Evolutionary conservation across 2,797 vertebrate genomes (phyloP).

Genomic region (Platyrinchus mystaceus): DNA sequence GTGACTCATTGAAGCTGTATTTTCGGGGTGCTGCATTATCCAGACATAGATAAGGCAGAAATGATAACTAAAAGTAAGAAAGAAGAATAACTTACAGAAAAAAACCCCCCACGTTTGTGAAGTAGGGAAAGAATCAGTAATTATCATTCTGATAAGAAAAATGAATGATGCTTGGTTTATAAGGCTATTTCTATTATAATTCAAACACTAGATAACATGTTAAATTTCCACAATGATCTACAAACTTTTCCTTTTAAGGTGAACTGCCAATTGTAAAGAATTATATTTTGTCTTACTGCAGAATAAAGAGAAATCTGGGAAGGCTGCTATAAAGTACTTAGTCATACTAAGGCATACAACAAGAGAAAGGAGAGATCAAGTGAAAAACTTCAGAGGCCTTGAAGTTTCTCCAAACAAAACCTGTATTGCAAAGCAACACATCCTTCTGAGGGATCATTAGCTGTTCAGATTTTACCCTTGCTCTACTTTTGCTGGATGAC

Average conservation of each 20-base stretch:
- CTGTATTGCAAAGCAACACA: neutral
- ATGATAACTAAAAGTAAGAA: neutral
- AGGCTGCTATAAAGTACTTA: neutral
- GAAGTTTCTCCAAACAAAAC: neutral
- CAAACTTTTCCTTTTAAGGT: neutral
- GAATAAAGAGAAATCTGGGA: neutral
- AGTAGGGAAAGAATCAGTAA: neutral
- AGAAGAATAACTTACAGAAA: neutral
- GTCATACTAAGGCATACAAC: neutral
- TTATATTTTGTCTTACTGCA: neutral
- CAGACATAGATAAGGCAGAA: neutral
- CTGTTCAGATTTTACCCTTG: neutral
- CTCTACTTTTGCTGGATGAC: neutral
- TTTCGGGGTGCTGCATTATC: neutral
- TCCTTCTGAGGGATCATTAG: neutral
- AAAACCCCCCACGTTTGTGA: neutral
- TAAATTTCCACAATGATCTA: neutral
- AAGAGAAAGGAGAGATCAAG: neutral
- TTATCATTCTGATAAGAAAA: neutral
- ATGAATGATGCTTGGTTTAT: neutral
- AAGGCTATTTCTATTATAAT: neutral
- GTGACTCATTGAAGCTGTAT: neutral
- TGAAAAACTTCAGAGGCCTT: neutral
- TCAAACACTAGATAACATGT: neutral
- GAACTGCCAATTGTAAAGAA: neutral